These are phyloP conservation scores for Arremon brunneinucha DNA, from an alignment of 2,797 vertebrate species.

Conservation along the genomic window DNA sequence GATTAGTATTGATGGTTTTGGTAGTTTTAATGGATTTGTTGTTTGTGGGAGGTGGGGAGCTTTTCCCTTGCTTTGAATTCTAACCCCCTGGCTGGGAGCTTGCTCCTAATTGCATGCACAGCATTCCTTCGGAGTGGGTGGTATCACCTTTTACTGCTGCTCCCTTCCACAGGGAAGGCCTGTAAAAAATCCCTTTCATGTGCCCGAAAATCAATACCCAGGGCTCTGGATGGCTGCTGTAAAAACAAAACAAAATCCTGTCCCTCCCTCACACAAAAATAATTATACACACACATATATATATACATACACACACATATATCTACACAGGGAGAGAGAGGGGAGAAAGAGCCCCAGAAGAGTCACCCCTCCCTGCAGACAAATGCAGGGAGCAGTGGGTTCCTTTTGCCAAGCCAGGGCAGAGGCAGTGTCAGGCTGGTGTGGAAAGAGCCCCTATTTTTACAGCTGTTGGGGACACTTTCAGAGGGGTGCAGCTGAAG, in stretches of 20 bases:
- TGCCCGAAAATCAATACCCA: conserved; percentile 73
- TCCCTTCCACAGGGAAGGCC: conserved; percentile 77
- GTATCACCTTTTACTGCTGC: conserved; percentile 81
- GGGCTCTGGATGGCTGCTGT: conserved; percentile 68
- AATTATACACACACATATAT: background rate
- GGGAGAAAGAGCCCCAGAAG: rapidly evolving
- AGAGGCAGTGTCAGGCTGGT: background rate
- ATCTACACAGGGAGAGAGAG: background rate
- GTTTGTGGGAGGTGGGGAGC: conserved; percentile 73
- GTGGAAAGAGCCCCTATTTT: conserved; percentile 1
- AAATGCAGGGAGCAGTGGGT: background rate
- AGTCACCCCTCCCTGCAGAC: background rate
- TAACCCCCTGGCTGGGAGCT: conserved; percentile 72
- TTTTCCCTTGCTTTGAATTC: conserved; percentile 70
- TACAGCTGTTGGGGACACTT: conserved; percentile 20
- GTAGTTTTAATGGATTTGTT: conserved; percentile 81
- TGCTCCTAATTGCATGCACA: conserved; percentile 86
- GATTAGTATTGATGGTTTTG: conserved; percentile 87
- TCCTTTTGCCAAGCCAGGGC: background rate
- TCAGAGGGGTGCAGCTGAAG: background rate
- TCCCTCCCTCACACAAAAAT: background rate
- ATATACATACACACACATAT: rapidly evolving
- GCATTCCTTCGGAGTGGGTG: conserved; percentile 93
- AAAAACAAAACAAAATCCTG: conserved; percentile 62
- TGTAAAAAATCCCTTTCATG: conserved; percentile 76